A percentile compares a stretch with the other conserved stretches of the same genome.
These are phyloP conservation scores for Rhodinocichla rosea DNA, from an alignment of 2,113 vertebrate species.

Conservation along the genomic window DNA sequence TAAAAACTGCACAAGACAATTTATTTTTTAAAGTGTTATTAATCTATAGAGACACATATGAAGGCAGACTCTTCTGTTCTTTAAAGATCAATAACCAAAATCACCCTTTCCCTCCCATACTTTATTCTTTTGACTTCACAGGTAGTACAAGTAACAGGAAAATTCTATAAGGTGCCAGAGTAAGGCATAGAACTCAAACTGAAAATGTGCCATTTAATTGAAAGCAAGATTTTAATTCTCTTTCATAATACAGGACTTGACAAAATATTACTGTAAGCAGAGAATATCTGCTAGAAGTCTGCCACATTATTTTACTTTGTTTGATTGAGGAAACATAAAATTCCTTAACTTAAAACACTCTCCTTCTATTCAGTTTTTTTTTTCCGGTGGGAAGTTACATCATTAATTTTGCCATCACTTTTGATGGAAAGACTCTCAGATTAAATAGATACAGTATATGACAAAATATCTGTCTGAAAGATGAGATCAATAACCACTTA, in stretches of 20 bases:
- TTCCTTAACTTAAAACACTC: not conserved
- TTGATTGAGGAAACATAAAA: not conserved
- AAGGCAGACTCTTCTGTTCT: not conserved
- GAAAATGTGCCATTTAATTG: not conserved
- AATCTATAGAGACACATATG: not conserved
- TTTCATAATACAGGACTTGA: not conserved
- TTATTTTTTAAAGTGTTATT: not conserved
- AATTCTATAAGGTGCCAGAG: not conserved
- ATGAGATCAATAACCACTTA: not conserved
- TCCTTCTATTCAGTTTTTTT: not conserved
- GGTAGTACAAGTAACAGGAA: not conserved
- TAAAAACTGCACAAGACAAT: not conserved
- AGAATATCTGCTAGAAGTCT: not conserved
- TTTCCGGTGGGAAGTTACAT: not conserved
- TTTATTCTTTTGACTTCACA: not conserved
- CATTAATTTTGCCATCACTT: not conserved
- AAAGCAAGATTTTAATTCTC: not conserved
- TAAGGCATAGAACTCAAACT: not conserved
- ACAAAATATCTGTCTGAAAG: not conserved
- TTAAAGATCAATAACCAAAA: not conserved
- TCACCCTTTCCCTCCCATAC: not conserved
- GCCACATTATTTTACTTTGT: not conserved
- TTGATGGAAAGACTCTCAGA: not conserved
- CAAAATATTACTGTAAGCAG: not conserved
- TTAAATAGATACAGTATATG: not conserved